phyloP scores from a whole-genome alignment of 2,888 invertebrate species.

The Drosophila basisetae region DNA sequence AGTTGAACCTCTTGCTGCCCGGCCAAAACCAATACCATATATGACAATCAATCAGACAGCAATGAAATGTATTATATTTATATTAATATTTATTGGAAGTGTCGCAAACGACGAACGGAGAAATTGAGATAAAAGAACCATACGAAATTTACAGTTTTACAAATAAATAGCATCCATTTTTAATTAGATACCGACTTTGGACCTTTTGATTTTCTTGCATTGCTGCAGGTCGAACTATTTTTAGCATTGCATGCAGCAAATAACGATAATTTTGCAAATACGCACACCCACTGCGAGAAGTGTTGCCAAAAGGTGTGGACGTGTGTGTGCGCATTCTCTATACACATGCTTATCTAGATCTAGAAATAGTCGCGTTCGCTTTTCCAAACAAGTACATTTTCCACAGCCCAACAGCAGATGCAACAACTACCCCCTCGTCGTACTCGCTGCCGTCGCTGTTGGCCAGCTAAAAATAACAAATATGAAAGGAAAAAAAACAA shows the following conservation, averaged over 20 bases:
- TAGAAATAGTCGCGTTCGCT: conserved; percentile 16
- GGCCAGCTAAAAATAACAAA: conserved; percentile 63
- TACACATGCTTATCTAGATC: conserved; percentile 3
- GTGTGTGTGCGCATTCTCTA: background rate
- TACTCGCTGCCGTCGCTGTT: conserved; percentile 25
- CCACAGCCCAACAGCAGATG: conserved; percentile 13
- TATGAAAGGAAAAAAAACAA: conserved; percentile 18
- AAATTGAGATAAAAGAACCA: conserved; percentile 60
- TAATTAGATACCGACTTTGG: conserved; percentile 14
- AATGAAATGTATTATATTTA: conserved; percentile 74
- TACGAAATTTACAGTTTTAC: conserved; percentile 74
- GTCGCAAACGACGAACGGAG: conserved; percentile 63
- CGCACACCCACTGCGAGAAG: conserved; percentile 33
- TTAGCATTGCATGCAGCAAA: conserved; percentile 56
- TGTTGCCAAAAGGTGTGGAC: conserved; percentile 12
- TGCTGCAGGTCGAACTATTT: conserved; percentile 23
- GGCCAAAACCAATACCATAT: conserved; percentile 50
- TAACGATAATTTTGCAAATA: conserved; percentile 50
- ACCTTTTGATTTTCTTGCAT: background rate
- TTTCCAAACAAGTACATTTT: conserved; percentile 50
- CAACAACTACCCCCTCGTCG: conserved; percentile 42
- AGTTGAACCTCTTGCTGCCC: conserved; percentile 78
- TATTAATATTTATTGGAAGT: conserved; percentile 79
- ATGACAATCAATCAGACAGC: conserved; percentile 59
- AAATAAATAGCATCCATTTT: conserved; percentile 75